Evolutionary conservation across 2,113 vertebrate genomes (phyloP), one percentile per base, ranked within the genome.

Genomic region (Menura novaehollandiae): DNA sequence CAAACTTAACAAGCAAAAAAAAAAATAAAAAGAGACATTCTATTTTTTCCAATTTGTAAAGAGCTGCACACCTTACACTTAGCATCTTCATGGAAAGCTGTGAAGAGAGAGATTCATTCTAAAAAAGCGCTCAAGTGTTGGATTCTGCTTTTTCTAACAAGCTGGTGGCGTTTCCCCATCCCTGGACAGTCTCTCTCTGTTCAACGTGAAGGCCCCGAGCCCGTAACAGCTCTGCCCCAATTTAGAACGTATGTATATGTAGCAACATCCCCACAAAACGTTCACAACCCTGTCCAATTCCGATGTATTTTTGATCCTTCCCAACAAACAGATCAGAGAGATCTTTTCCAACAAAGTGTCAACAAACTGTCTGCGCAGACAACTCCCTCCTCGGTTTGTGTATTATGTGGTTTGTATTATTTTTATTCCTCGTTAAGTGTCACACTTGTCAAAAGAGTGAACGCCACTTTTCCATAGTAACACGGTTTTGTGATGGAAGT

Each of bases 261-360:
- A 94, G 93, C 78, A 55, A 76, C 76, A 88, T 88, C 88, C 82
- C 79, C 75, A 95, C 51, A 53, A 64, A 86, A n/a, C 1, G 3
- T 78, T 93, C 92, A 64, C 73, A 84, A 11, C 52, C 59, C 80
- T 84, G 85, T 80, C 80, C 76, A 91, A 93, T 24, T 69, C 73
- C 8, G 3, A 24, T 37, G 62, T 88, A 78, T 94, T 91, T 93
- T 39, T 89, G 76, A 88, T 91, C 76, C 28, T 64, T 41, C 86
- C 18, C 88, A 92, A 58, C 83, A 73, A 77, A 58, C 55, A 96
- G 85, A 93, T 77, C 84, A 93, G 73, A 94, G 82, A 94, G 95
- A 92, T 81, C 93, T 93, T 72, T 89, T 96, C 95, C 90, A 97
- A 92, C 86, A 92, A 94, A 91, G 91, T 93, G 96, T 87, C 96